A percentile compares a stretch with the other conserved stretches of the same genome.
These are phyloP conservation scores for Trididemnum nubilum DNA, from an alignment of 23 tunicate species.

Conservation along the genomic window DNA sequence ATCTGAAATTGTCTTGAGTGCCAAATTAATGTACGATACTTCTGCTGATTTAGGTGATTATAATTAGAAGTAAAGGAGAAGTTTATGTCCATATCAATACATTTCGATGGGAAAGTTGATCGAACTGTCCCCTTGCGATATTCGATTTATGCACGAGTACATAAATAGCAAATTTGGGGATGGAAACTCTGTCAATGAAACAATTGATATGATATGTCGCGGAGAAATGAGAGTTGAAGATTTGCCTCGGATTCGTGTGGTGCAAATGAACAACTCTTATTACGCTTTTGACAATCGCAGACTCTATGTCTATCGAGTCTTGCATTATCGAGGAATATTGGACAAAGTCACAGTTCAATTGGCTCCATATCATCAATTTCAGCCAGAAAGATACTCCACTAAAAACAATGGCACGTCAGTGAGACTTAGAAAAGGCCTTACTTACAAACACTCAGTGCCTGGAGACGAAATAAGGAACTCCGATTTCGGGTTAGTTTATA, in stretches of 20 bases:
- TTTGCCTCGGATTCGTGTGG: constrained; percentile 23
- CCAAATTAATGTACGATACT: too few species aligned
- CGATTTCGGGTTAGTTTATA: too few species aligned
- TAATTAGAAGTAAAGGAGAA: too few species aligned
- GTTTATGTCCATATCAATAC: too few species aligned
- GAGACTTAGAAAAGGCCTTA: not conserved
- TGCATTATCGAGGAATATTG: not conserved
- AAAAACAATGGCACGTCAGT: constrained; percentile 23
- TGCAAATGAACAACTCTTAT: constrained; percentile 3
- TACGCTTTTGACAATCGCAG: constrained; percentile 32
- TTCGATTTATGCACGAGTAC: constrained; percentile 31
- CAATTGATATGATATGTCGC: not conserved
- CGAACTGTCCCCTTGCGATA: constrained; percentile 16
- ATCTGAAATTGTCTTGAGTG: too few species aligned
- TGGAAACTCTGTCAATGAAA: constrained; percentile 25
- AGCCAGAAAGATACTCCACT: constrained; percentile 7
- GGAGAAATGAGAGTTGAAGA: constrained; percentile 12
- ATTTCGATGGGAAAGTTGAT: too few species aligned
- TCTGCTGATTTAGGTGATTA: too few species aligned
- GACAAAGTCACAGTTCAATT: not conserved
- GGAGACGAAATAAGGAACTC: too few species aligned
- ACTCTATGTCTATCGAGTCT: too few species aligned
- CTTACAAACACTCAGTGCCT: too few species aligned
- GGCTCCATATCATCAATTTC: not conserved
- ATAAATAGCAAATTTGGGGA: constrained; percentile 6